Percentiles rank a stretch among this genome's conserved stretches.
phyloP scores from a whole-genome alignment of 2,113 vertebrate species.

The Gorsachius goisagi region DNA sequence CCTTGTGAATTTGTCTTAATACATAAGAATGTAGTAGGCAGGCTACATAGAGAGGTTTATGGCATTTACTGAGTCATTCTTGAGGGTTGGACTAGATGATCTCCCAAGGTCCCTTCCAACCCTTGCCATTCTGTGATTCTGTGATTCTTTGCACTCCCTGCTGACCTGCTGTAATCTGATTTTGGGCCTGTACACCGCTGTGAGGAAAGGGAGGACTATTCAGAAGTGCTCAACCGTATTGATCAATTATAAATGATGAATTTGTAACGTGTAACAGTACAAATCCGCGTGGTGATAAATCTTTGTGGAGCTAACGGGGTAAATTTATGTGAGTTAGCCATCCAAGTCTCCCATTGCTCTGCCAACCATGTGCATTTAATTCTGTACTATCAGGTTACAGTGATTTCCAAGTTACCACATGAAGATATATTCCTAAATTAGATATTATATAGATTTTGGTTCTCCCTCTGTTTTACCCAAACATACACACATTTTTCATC shows the following conservation, averaged over 20 bases:
- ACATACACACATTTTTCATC: background rate
- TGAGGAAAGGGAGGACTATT: background rate
- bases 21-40: background rate
- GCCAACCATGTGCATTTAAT: background rate
- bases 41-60: background rate
- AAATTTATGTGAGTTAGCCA: background rate
- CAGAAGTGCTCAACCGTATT: background rate
- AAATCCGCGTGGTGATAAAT: background rate
- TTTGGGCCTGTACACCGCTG: background rate
- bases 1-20: background rate
- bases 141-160: rapidly evolving
- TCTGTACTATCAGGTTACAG: background rate
- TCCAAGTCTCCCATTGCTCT: background rate
- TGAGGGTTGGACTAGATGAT: no score
- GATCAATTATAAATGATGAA: background rate
- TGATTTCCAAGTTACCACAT: background rate
- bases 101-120: no score
- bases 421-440: background rate
- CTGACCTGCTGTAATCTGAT: background rate
- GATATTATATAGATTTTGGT: background rate
- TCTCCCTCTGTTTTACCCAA: background rate
- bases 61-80: no score
- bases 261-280: background rate
- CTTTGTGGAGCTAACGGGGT: background rate
- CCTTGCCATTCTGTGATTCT: no score